phyloP scores from a whole-genome alignment of 2,888 invertebrate species.

The Lochmaea crataegi region DNA sequence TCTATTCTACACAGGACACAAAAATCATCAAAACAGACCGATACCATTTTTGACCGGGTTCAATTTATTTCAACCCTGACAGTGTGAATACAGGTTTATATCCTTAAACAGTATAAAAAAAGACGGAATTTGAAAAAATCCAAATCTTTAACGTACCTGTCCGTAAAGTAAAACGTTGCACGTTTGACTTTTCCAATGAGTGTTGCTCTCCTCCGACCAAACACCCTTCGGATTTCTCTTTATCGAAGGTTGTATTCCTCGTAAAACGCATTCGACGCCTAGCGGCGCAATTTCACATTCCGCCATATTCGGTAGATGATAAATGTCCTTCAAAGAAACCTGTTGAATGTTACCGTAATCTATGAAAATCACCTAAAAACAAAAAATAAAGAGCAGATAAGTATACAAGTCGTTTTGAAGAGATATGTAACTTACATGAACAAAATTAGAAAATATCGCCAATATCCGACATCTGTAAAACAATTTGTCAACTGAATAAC shows the following conservation, averaged over 20 bases:
- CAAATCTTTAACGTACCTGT: conserved; percentile 62
- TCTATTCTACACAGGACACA: too few species aligned
- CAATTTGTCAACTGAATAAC: conserved; percentile 64
- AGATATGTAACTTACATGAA: conserved; percentile 16
- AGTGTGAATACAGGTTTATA: too few species aligned
- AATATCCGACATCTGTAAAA: conserved; percentile 70
- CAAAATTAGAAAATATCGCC: not conserved
- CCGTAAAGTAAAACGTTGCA: conserved; percentile 60
- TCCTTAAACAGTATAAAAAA: not conserved
- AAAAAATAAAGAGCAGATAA: not conserved
- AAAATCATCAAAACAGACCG: too few species aligned
- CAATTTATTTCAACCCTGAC: too few species aligned
- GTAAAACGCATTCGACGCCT: conserved; percentile 78
- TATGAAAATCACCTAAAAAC: conserved; percentile 76
- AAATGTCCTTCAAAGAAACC: conserved; percentile 66
- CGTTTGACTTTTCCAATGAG: conserved; percentile 63
- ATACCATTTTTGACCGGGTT: too few species aligned
- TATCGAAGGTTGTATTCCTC: conserved; percentile 76
- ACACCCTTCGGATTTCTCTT: conserved; percentile 69
- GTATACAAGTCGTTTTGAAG: not conserved
- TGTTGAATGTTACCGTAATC: conserved; percentile 79
- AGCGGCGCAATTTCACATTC: conserved; percentile 67
- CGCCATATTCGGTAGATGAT: conserved; percentile 58
- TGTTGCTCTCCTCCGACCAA: conserved; percentile 72
- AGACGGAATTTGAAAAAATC: not conserved